A percentile compares a stretch with the other conserved stretches of the same genome.
These are phyloP conservation scores for Tor tambroides DNA, from an alignment of 2,113 vertebrate species.

Conservation along the genomic window DNA sequence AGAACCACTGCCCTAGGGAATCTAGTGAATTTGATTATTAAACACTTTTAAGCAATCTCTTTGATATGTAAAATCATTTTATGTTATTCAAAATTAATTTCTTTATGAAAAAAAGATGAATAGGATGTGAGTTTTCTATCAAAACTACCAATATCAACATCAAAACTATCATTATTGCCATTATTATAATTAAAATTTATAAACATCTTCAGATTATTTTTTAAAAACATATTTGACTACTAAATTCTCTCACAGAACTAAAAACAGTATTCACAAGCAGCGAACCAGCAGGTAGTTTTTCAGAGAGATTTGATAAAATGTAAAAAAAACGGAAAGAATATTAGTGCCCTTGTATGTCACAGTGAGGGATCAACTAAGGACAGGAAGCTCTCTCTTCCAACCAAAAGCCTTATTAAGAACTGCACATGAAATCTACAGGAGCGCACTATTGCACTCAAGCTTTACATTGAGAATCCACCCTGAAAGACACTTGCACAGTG, in stretches of 20 bases:
- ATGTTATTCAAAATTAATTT: too few species aligned
- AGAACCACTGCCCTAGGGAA: too few species aligned
- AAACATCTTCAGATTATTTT: not conserved
- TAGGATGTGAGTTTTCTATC: too few species aligned
- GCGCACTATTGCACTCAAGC: too few species aligned
- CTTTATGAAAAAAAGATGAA: too few species aligned
- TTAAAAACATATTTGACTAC: not conserved
- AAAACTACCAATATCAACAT: too few species aligned
- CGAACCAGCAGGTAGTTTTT: constrained; percentile 49
- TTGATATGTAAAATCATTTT: not conserved
- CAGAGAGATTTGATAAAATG: not conserved
- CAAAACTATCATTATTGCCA: too few species aligned
- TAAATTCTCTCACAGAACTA: not conserved
- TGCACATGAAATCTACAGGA: not conserved
- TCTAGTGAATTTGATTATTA: too few species aligned
- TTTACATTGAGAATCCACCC: not conserved
- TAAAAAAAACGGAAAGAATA: not conserved
- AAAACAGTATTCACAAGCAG: too few species aligned
- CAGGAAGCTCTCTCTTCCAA: not conserved
- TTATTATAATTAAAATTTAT: not conserved
- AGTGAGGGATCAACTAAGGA: not conserved
- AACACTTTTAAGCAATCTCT: not conserved
- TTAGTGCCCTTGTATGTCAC: constrained; percentile 37
- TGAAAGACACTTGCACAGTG: constrained; percentile 17
- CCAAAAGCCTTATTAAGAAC: not conserved